Base-by-base conservation (phyloP, 2,888 invertebrate genomes). In the Acrobasis suavella region DNA sequence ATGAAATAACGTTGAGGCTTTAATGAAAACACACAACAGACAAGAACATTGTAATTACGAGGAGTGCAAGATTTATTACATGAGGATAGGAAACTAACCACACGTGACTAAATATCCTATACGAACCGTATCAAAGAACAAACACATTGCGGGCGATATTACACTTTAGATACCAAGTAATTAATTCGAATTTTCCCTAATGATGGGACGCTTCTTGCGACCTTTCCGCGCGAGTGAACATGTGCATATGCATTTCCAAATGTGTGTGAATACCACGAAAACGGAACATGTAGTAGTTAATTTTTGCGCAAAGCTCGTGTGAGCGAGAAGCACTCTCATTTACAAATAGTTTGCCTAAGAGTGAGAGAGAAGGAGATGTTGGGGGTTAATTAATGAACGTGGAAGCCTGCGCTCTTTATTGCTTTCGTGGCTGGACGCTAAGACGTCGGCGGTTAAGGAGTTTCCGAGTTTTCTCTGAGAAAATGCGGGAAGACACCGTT, bases 341-440 rank as follows among this genome's bases (percentile, higher is more conserved):
- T 92, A 91, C 86, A 86, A 87, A 86, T 88, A 85, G 85, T 87
- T 86, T 83, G 72, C 72, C 72, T 71, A 77, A 77, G 93, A 85
- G 82, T 67, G 85, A 92, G 81, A 62, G 87, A 74, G 93, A 92
- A 65, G 77, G 85, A 64, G 69, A 73, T 74, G 81, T 78, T 75
- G 82, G 87, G 88, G 88, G 92, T 92, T 93, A 93, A 93, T 93
- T 93, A 93, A 93, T 93, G 93, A 92, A 93, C 90, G 93, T 91
- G 86, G 92, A 93, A 92, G 92, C 89, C 87, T 89, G 93, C 90
- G 91, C 89, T 91, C 92, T 92, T 92, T 92, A 92, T 92, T 92
- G 91, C 92, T 90, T 91, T 90, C 87, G 87, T 91, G 87, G 89
- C 90, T 89, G 89, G 89, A 87, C 87, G 89, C 85, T 89, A 86